Conservation (phyloP, 2,797 vertebrate species). For the Triplophysa bombifrons region DNA sequence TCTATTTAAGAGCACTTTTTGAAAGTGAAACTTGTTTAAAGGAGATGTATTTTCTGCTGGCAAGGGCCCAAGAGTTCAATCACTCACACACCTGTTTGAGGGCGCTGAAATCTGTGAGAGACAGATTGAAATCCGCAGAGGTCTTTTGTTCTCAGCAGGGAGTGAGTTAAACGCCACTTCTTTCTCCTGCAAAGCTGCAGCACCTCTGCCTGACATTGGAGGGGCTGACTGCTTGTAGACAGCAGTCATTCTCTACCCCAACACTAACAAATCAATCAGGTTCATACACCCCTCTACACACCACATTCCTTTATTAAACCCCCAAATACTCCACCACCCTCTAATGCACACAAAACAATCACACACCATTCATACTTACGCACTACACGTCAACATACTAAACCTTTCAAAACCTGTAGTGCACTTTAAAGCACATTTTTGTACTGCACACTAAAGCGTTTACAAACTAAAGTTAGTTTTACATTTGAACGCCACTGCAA, state of each 20-base stretch:
- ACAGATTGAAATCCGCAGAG: constrained; percentile 36
- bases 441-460: neutral
- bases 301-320: neutral
- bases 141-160: constrained; percentile 30
- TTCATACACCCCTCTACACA: neutral
- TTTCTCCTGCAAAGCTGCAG: constrained; percentile 18
- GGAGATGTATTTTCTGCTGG: constrained; percentile 38
- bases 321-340: neutral
- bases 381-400: neutral
- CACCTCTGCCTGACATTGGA: constrained; percentile 30
- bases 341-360: neutral
- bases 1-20: constrained; percentile 17
- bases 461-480: neutral
- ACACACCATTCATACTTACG: neutral
- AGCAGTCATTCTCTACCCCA: neutral
- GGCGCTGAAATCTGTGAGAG: constrained; percentile 21
- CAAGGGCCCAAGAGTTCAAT: constrained; percentile 24
- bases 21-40: constrained; percentile 42
- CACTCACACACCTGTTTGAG: constrained; percentile 36
- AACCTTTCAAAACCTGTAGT: neutral
- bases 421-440: too few relatives aligned
- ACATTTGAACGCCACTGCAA: neutral
- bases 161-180: constrained; percentile 22
- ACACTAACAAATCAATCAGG: constrained; percentile 16
- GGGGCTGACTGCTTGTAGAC: constrained; percentile 16